Conservation (phyloP, 1,140 invertebrate species). For the Melanaphis sacchari region DNA sequence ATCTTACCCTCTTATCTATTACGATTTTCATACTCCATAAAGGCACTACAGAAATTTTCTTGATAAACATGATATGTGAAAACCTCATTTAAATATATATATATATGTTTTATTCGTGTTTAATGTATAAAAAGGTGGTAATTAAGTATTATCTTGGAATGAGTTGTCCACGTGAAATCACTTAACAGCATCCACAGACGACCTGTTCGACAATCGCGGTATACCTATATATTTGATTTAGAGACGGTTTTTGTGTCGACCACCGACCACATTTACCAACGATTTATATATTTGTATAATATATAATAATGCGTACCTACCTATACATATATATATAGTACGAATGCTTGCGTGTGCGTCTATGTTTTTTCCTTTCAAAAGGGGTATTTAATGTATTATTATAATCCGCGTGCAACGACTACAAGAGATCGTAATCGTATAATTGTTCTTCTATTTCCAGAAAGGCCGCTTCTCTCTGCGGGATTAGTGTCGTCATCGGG, state of each 20-base stretch:
- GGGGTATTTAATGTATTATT: slow-evolving; percentile 31
- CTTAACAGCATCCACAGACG: neutral
- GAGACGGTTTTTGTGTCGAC: neutral
- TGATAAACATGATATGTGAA: neutral
- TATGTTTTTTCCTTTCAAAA: neutral
- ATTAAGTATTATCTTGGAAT: neutral
- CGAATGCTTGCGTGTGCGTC: neutral
- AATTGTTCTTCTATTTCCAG: slow-evolving; percentile 29
- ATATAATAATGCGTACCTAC: neutral
- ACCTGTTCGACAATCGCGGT: neutral
- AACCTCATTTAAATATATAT: neutral
- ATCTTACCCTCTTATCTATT: neutral
- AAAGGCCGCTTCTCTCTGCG: slow-evolving; percentile 38
- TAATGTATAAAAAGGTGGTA: neutral
- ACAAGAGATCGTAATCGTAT: slow-evolving; percentile 39
- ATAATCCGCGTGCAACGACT: slow-evolving; percentile 14
- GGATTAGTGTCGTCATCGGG: slow-evolving; percentile 53
- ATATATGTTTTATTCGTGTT: neutral
- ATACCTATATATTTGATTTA: neutral
- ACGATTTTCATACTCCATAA: neutral
- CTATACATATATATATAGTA: neutral
- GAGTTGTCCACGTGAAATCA: neutral
- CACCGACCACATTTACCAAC: neutral
- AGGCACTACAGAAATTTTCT: neutral
- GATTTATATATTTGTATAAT: neutral